Evolutionary conservation across 2,888 invertebrate species (phyloP).

Genomic region (Anagyrus pseudococci): DNA sequence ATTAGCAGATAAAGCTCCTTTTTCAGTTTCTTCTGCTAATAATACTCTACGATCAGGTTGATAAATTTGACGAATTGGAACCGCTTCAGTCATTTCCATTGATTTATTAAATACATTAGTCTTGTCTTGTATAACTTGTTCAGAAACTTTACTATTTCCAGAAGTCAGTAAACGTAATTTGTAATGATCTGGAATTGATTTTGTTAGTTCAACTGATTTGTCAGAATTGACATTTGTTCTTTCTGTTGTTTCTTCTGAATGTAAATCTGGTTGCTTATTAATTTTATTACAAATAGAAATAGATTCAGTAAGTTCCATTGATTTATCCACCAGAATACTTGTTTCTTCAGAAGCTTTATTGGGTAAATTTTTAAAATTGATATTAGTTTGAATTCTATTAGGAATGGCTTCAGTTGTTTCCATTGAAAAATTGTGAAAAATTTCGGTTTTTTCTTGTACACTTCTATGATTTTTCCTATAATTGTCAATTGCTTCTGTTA

Average conservation of each 20-base stretch:
- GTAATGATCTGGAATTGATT: conserved; percentile 9
- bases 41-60: not conserved
- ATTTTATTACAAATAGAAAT: not conserved
- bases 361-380: too few species aligned
- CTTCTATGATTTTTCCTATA: not conserved
- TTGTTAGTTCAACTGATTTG: conserved; percentile 36
- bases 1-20: too few species aligned
- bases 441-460: not conserved
- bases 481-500: not conserved
- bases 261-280: not conserved
- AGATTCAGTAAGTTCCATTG: not conserved
- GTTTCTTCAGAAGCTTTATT: too few species aligned
- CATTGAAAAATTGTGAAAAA: not conserved
- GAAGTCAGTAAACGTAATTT: not conserved
- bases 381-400: not conserved
- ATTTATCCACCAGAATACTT: conserved; percentile 6
- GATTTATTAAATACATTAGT: conserved; percentile 9
- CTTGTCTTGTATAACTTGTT: conserved; percentile 11
- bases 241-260: not conserved
- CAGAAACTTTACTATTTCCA: conserved; percentile 12
- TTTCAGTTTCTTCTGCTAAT: not conserved
- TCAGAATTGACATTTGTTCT: not conserved
- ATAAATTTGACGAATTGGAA: not conserved
- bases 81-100: conserved; percentile 12
- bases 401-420: not conserved